Percentiles rank a stretch among this genome's conserved stretches.
phyloP scores from a whole-genome alignment of 1,140 invertebrate species.

The Caenorhabditis brenneri region DNA sequence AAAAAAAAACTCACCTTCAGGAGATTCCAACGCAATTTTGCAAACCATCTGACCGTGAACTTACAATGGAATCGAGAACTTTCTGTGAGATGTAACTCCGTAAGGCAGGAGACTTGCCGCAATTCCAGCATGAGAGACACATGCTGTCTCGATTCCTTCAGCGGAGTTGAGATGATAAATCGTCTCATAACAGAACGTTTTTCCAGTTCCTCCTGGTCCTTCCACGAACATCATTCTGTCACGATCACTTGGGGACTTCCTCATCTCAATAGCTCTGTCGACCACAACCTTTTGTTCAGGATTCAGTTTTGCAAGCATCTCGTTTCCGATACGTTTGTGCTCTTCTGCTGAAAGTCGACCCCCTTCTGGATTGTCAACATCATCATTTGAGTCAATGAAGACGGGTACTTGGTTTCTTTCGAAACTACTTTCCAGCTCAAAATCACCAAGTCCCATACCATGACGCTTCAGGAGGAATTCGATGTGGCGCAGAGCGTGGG shows the following conservation, averaged over 20 bases:
- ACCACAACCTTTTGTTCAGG: not conserved
- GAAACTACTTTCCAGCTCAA: not conserved
- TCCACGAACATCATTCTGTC: not conserved
- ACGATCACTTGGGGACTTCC: too few relatives aligned
- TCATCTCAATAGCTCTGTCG: too few relatives aligned
- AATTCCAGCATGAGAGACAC: constrained; percentile 63
- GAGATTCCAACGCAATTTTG: constrained; percentile 10
- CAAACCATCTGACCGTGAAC: not conserved
- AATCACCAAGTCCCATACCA: not conserved
- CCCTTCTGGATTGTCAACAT: not conserved
- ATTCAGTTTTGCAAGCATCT: not conserved
- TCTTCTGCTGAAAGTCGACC: not conserved
- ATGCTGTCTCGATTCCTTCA: not conserved
- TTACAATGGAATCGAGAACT: constrained; percentile 43
- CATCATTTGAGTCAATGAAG: not conserved
- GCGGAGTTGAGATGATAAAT: not conserved
- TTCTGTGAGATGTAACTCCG: constrained; percentile 59
- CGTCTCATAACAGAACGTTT: not conserved
- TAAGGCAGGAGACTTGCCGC: constrained; percentile 62
- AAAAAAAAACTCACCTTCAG: constrained; percentile 26
- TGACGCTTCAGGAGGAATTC: not conserved
- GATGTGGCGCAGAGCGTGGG: not conserved
- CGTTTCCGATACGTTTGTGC: not conserved
- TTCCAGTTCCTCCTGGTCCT: not conserved
- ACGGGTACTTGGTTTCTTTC: not conserved